These are phyloP conservation scores for Rhingia rostrata DNA, from an alignment of 2,888 invertebrate genomes.

Conservation along the genomic window DNA sequence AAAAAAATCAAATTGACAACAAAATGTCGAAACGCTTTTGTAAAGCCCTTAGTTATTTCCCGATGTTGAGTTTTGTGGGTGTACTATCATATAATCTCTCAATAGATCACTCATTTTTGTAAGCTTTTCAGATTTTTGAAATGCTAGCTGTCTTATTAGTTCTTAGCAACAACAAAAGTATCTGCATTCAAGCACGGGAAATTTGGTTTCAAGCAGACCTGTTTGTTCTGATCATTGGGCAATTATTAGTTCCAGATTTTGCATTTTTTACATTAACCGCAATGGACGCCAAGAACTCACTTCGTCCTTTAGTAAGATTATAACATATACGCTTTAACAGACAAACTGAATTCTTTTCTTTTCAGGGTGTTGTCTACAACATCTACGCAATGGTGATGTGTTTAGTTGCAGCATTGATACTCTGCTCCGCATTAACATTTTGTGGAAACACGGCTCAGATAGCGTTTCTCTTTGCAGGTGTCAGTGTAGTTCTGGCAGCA, in stretches of 20 bases:
- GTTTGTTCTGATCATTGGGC: background rate
- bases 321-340: background rate
- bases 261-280: slow-evolving; percentile 1
- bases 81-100: background rate
- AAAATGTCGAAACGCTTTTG: slow-evolving; percentile 13
- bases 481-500: background rate
- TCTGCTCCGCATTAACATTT: background rate
- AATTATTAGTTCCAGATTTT: slow-evolving; percentile 18
- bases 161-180: background rate
- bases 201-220: background rate
- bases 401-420: background rate
- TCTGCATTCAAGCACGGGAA: background rate
- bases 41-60: slow-evolving; percentile 35
- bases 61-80: slow-evolving; percentile 8
- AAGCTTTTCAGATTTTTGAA: slow-evolving; percentile 12
- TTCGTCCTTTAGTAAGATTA: slow-evolving; percentile 30
- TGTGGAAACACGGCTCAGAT: slow-evolving; percentile 9
- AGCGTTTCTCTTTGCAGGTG: background rate
- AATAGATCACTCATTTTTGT: background rate
- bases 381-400: slow-evolving; percentile 3
- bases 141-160: background rate
- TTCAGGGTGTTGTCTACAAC: slow-evolving; percentile 21
- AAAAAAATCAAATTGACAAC: background rate
- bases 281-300: slow-evolving; percentile 14
- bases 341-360: background rate